Conservation (phyloP, 1,140 invertebrate species). For the Scaptomyza hsui region DNA sequence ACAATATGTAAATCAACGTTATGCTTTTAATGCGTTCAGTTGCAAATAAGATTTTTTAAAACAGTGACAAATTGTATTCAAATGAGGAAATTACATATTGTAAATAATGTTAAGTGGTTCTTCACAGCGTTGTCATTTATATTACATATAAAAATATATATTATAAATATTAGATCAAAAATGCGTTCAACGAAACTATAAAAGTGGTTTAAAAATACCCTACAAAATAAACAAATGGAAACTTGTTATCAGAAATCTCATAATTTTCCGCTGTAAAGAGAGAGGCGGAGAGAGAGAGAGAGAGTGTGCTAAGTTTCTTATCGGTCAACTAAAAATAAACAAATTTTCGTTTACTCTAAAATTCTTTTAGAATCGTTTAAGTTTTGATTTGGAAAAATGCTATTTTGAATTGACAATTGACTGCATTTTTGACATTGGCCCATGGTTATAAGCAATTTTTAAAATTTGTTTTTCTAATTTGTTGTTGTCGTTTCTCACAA, state of each 20-base stretch:
- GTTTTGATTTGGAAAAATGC: constrained; percentile 4
- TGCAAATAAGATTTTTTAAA: too few relatives aligned
- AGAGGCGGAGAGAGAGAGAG: background rate
- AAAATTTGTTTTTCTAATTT: constrained; percentile 40
- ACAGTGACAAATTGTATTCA: too few relatives aligned
- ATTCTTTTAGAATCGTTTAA: constrained; percentile 1
- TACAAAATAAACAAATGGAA: background rate
- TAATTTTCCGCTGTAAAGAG: background rate
- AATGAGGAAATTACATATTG: too few relatives aligned
- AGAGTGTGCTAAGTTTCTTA: constrained; percentile 10
- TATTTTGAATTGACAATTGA: constrained; percentile 25
- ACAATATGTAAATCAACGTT: background rate
- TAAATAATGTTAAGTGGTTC: too few relatives aligned
- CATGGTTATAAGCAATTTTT: constrained; percentile 43
- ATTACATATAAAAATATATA: background rate
- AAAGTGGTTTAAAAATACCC: background rate
- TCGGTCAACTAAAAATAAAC: constrained; percentile 8
- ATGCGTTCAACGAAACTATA: background rate
- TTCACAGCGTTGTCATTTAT: background rate
- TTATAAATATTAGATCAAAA: background rate
- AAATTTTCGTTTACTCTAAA: background rate
- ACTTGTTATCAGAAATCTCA: background rate
- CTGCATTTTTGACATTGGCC: constrained; percentile 69
- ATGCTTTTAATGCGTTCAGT: background rate
- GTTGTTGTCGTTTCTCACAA: constrained; percentile 36